Percentiles rank a stretch among this genome's conserved stretches.
These are phyloP conservation scores for Xiphorhynchus erythropygius DNA, from an alignment of 2,797 vertebrate species.

Conservation along the genomic window DNA sequence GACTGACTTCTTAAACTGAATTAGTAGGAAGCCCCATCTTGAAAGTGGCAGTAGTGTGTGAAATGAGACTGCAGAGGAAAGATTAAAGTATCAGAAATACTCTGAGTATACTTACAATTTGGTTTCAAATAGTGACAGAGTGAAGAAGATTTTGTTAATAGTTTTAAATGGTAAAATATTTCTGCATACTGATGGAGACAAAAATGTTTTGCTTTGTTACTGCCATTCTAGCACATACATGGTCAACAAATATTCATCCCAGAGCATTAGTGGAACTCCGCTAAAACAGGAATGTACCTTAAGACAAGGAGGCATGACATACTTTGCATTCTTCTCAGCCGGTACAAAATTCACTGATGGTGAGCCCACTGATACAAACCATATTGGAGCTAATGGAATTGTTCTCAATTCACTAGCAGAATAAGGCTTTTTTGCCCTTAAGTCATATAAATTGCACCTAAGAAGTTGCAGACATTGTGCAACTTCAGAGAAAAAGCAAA, in stretches of 20 bases:
- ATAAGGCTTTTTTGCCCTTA: not conserved
- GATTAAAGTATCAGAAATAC: not conserved
- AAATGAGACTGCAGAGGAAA: not conserved
- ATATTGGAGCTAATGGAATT: not conserved
- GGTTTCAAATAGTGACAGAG: not conserved
- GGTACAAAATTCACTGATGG: not conserved
- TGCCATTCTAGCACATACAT: not conserved
- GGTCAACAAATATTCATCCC: fast-evolving
- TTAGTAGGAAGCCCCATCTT: not conserved
- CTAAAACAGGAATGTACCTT: not conserved
- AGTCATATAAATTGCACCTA: not conserved
- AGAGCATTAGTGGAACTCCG: not conserved
- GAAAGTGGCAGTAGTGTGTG: not conserved
- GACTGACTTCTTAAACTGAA: not conserved
- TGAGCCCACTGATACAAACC: not conserved
- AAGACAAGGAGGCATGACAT: not conserved
- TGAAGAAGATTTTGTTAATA: not conserved
- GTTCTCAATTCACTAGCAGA: not conserved
- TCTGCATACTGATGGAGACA: not conserved
- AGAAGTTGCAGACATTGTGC: not conserved
- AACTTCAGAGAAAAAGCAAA: not conserved
- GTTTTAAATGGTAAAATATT: not conserved
- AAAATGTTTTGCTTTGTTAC: not conserved
- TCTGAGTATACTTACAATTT: not conserved
- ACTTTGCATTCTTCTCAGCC: not conserved